Base-by-base conservation (phyloP, 2,888 invertebrate species). In the Hypercompe scribonia region DNA sequence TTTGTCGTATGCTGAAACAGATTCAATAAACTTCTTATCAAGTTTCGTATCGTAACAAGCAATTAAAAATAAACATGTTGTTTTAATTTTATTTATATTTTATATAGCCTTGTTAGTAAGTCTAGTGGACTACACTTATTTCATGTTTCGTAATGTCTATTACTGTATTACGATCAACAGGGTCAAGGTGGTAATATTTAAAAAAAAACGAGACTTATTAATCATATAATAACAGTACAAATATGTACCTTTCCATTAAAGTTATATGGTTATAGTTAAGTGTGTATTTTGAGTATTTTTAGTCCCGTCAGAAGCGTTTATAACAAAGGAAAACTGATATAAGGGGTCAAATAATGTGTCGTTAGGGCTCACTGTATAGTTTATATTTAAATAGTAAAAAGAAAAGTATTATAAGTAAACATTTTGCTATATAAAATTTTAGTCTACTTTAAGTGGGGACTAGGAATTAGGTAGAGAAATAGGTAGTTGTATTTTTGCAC, bases 51-150 rank as follows among this genome's bases (percentile, higher is more conserved):
- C 42, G 46, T 39, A 42, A 39, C 18, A 63, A 69, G 10, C 11
- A 69, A 69, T 69, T 31, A 69, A 11, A 61, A 63, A 15, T 61
- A 61, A 36, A 18, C 31, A 11, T 67, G 31, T 33, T 65, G 46
- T 46, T 67, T 66, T 2, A 46, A 31, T 39, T 28, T 28, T 65
- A 24, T 65, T 39, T 24, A 50, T 24, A 50, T 28, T 31, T 31
- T 54, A 46, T 21, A 11, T 42, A 65, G 15, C 28, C 39, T 42
- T 42, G 10, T 65, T 65, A 65, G 39, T 65, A 31, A 28, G 21
- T 28, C 5, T 39, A 65, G 39, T 18, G 28, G 7, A 42, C n/a
- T 42, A 31, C 18, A 65, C 8, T 42, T 28, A 39, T 39, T 65
- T 21, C 18, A 42, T 65, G 21, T 39, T 18, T 31, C 31, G 21